Evolutionary conservation across 2,888 invertebrate species (phyloP).

Genomic region (Gari tellinella): DNA sequence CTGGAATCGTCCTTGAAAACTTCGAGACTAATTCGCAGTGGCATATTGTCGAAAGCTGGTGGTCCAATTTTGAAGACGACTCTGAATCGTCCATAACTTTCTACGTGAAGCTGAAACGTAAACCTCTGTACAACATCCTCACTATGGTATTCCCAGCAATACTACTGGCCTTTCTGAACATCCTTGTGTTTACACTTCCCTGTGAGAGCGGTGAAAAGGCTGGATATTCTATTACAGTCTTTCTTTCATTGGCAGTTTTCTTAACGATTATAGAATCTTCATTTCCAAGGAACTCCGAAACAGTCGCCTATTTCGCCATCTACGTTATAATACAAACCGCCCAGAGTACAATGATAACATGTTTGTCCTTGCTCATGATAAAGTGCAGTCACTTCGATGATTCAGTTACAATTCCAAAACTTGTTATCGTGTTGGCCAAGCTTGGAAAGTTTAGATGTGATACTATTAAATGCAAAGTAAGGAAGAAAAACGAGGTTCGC

Average conservation of each 20-base stretch:
- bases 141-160: conserved; percentile 64
- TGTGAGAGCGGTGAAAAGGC: conserved; percentile 65
- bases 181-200: conserved; percentile 64
- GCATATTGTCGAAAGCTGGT: background rate
- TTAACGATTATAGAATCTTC: conserved; percentile 62
- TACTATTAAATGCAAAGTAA: too few species aligned
- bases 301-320: conserved; percentile 47
- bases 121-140: conserved; percentile 61
- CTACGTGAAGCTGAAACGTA: conserved; percentile 55
- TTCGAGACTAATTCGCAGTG: too few species aligned
- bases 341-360: conserved; percentile 14
- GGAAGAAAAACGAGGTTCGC: too few species aligned
- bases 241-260: conserved; percentile 66
- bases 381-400: background rate
- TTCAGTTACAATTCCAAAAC: too few species aligned
- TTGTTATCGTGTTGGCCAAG: too few species aligned
- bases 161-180: conserved; percentile 63
- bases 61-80: conserved; percentile 24
- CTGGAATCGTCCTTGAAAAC: too few species aligned
- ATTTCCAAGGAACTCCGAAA: conserved; percentile 64
- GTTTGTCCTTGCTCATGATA: background rate
- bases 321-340: conserved; percentile 8
- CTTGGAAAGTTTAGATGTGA: too few species aligned
- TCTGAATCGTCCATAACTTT: conserved; percentile 60
- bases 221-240: conserved; percentile 62